Base-by-base conservation (phyloP, 2,113 vertebrate genomes). In the Amphiprion ocellaris region DNA sequence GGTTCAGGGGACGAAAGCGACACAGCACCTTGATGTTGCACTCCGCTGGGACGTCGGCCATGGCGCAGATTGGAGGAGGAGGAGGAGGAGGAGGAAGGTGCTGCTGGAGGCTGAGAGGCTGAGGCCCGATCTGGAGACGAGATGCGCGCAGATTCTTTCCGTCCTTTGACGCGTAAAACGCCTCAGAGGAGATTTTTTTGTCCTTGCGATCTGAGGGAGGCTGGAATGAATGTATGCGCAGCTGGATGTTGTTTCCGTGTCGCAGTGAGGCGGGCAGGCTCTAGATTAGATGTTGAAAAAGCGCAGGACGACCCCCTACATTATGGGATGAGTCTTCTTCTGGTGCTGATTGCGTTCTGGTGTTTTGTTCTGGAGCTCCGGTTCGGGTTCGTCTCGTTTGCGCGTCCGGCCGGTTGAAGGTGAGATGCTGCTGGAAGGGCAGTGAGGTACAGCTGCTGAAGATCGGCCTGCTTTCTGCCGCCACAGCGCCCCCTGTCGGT, bases 1-100 rank as follows among this genome's bases (percentile, higher is more conserved):
- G 95, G 82, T 96, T 97, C 53, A 97, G 93, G 9, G 96, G 96
- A 41, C 96, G 95, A 86, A 97, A 97, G 65, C 96, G 94, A 93
- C 96, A 97, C 81, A 97, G 94, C 91, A 97, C 96, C 89, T 96
- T 96, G 71, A 97, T 97, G 92, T 96, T 97, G 81, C 96, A 97
- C 77, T 97, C 96, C 61, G 94, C 92, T 81, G 91, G 89, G 59
- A 91, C 83, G 49, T 96, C 96, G 74, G 96, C 94, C 96, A 97
- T 97, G 74, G 91, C 92, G 92, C 88, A 92, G 90, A 85, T 90
- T 90, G 11, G 60, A 28, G 56, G 81, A 74, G 72, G 85, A 75
- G 63, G 84, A 53, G 46, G 46, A 49, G 12, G 15, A 58, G 68
- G 79, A 76, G 75, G 75, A 50, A 19, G 89, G 87, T 78, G 88